Conservation (phyloP, 1,140 invertebrate genomes). For the Diorhabda carinulata region DNA sequence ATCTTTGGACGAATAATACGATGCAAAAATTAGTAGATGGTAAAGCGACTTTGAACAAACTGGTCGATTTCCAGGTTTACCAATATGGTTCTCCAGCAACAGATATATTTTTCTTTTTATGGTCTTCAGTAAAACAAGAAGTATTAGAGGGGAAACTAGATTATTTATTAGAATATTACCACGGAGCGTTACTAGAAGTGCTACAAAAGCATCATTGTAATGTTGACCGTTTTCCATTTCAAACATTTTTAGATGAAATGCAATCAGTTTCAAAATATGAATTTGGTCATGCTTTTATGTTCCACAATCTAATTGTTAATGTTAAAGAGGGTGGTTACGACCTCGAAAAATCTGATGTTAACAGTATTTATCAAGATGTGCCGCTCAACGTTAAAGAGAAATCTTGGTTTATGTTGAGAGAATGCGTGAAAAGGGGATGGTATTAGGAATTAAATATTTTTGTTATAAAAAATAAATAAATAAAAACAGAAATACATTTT, state of each 20-base stretch:
- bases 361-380: background rate
- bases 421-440: constrained; percentile 10
- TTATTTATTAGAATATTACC: constrained; percentile 50
- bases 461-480: too few relatives aligned
- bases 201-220: constrained; percentile 17
- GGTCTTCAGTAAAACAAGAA: constrained; percentile 47
- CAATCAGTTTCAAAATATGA: constrained; percentile 9
- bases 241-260: constrained; percentile 23
- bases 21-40: constrained; percentile 49
- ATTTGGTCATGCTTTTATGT: constrained; percentile 17
- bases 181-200: constrained; percentile 31
- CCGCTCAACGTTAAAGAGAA: background rate
- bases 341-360: background rate
- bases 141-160: constrained; percentile 45
- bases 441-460: too few relatives aligned
- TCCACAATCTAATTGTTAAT: background rate
- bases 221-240: constrained; percentile 7
- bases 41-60: constrained; percentile 49
- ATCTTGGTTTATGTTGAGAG: background rate
- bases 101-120: constrained; percentile 55
- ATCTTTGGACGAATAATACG: constrained; percentile 61
- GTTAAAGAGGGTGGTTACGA: background rate
- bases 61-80: constrained; percentile 60
- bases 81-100: constrained; percentile 49
- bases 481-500: too few relatives aligned